Evolutionary conservation across 2,888 invertebrate genomes (phyloP).

Genomic region (Drosophila ochracea): DNA sequence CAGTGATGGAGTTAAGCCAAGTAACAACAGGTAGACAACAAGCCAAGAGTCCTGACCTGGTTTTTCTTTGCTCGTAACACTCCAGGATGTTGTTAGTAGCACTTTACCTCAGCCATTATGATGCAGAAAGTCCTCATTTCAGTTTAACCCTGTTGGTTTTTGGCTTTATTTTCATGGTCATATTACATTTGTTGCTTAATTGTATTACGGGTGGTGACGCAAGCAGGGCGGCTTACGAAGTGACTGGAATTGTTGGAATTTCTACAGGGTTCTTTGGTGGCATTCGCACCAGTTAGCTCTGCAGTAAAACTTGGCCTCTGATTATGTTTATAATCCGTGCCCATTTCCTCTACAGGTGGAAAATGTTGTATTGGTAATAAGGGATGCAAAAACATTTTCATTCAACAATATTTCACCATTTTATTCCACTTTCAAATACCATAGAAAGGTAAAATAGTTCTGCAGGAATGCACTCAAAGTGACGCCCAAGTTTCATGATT

Average conservation of each 20-base stretch:
- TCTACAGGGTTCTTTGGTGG: slow-evolving; percentile 2
- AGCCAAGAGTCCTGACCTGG: slow-evolving; percentile 26
- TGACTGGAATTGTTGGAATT: slow-evolving; percentile 44
- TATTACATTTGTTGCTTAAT: slow-evolving; percentile 60
- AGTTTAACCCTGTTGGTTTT: slow-evolving; percentile 26
- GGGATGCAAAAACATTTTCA: background rate
- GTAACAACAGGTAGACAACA: slow-evolving; percentile 24
- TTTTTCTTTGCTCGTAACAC: slow-evolving; percentile 50
- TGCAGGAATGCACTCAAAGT: background rate
- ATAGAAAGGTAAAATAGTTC: background rate
- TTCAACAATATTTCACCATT: background rate
- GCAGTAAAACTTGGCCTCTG: background rate
- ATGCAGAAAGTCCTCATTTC: slow-evolving; percentile 3
- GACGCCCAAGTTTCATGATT: background rate
- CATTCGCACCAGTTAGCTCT: slow-evolving; percentile 7
- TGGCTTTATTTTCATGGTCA: slow-evolving; percentile 49
- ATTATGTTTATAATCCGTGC: background rate
- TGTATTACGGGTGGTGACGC: slow-evolving; percentile 20
- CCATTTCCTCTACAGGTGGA: background rate
- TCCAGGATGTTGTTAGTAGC: slow-evolving; percentile 37
- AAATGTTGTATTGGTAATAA: background rate
- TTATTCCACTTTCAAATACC: background rate
- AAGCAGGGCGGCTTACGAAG: slow-evolving; percentile 8
- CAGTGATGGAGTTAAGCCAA: slow-evolving; percentile 22
- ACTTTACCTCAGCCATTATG: slow-evolving; percentile 30